phyloP scores from a whole-genome alignment of 2,797 vertebrate genomes.

The Holocentrus rufus region DNA sequence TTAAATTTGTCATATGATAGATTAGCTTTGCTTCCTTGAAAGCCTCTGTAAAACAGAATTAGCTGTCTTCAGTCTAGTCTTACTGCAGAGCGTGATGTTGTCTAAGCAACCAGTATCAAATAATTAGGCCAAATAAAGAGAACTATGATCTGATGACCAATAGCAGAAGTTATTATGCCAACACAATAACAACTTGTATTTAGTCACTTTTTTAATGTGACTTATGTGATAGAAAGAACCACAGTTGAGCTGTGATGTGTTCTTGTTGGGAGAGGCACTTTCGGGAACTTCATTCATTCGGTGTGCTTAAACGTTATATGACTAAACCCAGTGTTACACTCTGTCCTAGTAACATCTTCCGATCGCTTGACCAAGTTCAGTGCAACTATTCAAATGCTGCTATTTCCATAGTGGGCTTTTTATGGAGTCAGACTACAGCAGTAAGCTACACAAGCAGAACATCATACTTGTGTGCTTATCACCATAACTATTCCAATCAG shows the following conservation, averaged over 20 bases:
- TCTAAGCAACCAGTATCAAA: not conserved
- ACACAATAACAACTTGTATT: not conserved
- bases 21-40: not conserved
- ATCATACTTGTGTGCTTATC: not conserved
- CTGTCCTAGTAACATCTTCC: conserved; percentile 36
- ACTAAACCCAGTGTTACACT: conserved; percentile 27
- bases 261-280: conserved; percentile 3
- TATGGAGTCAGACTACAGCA: not conserved
- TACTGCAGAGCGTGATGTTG: not conserved
- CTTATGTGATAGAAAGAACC: too few species aligned
- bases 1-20: not conserved
- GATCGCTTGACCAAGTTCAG: conserved; percentile 26
- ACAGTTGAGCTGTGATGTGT: conserved; percentile 43
- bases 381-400: conserved; percentile 5
- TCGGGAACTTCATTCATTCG: conserved; percentile 71
- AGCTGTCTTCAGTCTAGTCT: not conserved
- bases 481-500: not conserved
- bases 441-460: not conserved
- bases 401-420: conserved; percentile 7
- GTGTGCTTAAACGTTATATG: conserved; percentile 40
- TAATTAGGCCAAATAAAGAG: conserved; percentile 3
- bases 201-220: too few species aligned
- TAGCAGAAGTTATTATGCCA: not conserved
- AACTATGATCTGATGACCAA: not conserved
- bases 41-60: not conserved